These are phyloP conservation scores for Drosophila fungiperda DNA, from an alignment of 2,888 invertebrate genomes.

Conservation along the genomic window DNA sequence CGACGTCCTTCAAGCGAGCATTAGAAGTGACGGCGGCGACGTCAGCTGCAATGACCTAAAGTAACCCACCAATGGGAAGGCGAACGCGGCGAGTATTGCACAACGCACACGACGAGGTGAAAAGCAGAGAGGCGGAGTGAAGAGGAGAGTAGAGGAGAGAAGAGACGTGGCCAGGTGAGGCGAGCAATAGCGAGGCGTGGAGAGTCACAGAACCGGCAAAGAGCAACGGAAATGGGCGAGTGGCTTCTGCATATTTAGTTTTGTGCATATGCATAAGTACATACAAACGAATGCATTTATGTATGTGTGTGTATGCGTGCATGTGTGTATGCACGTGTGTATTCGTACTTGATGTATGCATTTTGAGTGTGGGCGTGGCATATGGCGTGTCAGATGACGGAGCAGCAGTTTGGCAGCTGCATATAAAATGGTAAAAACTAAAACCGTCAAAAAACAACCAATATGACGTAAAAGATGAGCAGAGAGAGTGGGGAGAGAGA, in stretches of 20 bases:
- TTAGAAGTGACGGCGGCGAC: conserved; percentile 67
- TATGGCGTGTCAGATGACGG: conserved; percentile 41
- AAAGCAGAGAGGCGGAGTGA: not conserved
- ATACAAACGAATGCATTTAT: conserved; percentile 8
- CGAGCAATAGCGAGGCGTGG: conserved; percentile 5
- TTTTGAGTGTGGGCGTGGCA: conserved; percentile 57
- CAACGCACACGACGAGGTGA: conserved; percentile 36
- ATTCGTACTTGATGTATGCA: conserved; percentile 8
- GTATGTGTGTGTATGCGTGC: conserved; percentile 3
- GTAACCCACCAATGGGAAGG: conserved; percentile 73
- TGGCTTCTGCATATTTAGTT: conserved; percentile 9
- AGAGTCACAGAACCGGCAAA: conserved; percentile 39
- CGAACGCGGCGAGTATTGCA: conserved; percentile 60
- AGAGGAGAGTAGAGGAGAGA: not conserved
- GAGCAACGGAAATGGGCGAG: conserved; percentile 60
- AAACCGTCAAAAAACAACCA: conserved; percentile 38
- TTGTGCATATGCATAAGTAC: conserved; percentile 5
- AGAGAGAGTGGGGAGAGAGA: not conserved
- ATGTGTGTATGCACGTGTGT: conserved; percentile 11
- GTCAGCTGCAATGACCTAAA: conserved; percentile 79
- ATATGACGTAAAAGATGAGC: conserved; percentile 23
- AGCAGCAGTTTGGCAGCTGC: conserved; percentile 51
- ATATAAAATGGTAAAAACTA: conserved; percentile 25
- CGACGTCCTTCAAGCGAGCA: conserved; percentile 77
- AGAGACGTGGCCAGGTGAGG: not conserved